These are phyloP conservation scores for Lagopus leucura DNA, from an alignment of 2,113 vertebrate species.

Conservation along the genomic window DNA sequence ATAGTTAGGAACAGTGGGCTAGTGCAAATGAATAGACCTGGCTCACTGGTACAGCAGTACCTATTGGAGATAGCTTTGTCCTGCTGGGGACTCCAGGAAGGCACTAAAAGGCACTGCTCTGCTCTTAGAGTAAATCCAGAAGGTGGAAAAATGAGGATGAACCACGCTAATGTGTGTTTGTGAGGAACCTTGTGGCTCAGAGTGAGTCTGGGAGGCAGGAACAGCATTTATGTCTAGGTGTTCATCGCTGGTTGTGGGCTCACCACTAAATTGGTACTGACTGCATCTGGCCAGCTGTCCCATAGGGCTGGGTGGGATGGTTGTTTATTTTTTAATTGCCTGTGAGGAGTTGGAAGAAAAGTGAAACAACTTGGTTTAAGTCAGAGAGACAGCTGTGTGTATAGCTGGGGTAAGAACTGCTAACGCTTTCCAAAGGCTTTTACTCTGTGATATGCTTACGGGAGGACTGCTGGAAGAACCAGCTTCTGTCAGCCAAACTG, in stretches of 20 bases:
- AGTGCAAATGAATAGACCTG: background rate
- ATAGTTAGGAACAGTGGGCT: background rate
- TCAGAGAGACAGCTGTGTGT: background rate
- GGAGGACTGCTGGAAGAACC: background rate
- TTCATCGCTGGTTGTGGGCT: background rate
- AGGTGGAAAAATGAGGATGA: background rate
- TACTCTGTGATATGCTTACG: background rate
- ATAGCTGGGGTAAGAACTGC: background rate
- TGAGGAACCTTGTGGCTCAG: background rate
- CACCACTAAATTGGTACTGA: background rate
- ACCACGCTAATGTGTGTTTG: background rate
- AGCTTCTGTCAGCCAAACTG: background rate
- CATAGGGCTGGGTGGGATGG: background rate
- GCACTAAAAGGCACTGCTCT: background rate
- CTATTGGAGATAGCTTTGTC: background rate
- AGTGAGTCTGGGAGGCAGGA: background rate
- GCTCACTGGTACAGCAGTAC: background rate
- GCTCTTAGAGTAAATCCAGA: background rate
- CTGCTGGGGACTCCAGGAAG: background rate
- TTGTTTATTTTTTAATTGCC: background rate
- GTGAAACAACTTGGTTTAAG: background rate
- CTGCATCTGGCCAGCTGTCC: background rate
- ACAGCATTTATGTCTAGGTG: background rate
- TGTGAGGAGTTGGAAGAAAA: background rate
- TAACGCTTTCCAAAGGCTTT: background rate